Evolutionary conservation across 2,797 vertebrate genomes (phyloP).

Genomic region (Microctenopoma steveboyesi): DNA sequence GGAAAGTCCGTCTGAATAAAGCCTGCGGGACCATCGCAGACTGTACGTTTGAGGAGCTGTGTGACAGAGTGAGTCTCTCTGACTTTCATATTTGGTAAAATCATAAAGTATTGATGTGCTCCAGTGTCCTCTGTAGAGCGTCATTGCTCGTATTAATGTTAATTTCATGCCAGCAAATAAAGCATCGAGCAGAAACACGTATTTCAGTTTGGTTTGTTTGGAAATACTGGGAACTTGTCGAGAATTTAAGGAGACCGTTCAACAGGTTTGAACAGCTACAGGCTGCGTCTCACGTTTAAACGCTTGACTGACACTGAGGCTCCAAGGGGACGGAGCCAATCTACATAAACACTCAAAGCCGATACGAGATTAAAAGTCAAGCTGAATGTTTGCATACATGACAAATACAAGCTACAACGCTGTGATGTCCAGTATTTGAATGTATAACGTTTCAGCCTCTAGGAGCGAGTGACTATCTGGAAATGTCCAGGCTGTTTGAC

Average conservation of each 20-base stretch:
- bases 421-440: not conserved
- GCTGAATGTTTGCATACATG: too few relatives aligned
- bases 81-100: not conserved
- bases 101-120: not conserved
- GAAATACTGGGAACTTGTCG: not conserved
- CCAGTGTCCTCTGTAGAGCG: not conserved
- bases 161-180: not conserved
- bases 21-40: conserved; percentile 94
- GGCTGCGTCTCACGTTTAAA: not conserved
- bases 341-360: not conserved
- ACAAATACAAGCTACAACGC: too few relatives aligned
- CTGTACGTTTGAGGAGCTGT: conserved; percentile 98
- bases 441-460: conserved; percentile 85
- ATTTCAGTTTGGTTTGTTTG: not conserved
- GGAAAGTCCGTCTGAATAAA: conserved; percentile 93
- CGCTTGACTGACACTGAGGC: not conserved
- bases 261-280: not conserved
- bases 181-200: not conserved
- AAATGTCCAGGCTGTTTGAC: conserved; percentile 92
- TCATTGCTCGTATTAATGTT: not conserved
- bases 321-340: not conserved
- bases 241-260: not conserved
- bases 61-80: conserved; percentile 89
- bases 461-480: conserved; percentile 97
- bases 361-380: not conserved